Evolutionary conservation across 1,140 invertebrate species (phyloP).

Genomic region (Trachelipus rathkii): DNA sequence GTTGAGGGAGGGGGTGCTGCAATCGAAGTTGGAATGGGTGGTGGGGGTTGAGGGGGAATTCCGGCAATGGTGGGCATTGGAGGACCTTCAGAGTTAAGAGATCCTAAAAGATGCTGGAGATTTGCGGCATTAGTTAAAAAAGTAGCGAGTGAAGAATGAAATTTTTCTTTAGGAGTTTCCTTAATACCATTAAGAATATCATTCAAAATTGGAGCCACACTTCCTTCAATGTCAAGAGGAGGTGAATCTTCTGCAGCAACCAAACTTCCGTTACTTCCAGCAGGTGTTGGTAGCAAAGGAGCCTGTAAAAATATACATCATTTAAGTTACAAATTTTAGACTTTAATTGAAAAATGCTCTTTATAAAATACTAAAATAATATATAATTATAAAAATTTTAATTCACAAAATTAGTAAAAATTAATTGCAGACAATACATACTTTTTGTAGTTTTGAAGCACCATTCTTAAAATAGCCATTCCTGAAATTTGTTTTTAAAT

Average conservation of each 20-base stretch:
- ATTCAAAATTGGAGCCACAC: slow-evolving; percentile 28
- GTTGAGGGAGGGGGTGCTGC: neutral
- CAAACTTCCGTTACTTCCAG: neutral
- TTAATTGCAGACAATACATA: neutral
- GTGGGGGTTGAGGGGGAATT: slow-evolving; percentile 20
- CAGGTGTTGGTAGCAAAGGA: slow-evolving; percentile 35
- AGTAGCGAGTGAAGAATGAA: slow-evolving; percentile 49
- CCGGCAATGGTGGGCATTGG: slow-evolving; percentile 24
- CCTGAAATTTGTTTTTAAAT: neutral
- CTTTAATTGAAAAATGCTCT: neutral
- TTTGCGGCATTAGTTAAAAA: slow-evolving; percentile 50
- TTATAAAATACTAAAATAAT: neutral
- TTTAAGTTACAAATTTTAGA: neutral
- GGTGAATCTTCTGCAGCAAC: slow-evolving; percentile 10
- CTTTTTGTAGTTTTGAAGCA: neutral
- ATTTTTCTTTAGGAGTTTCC: slow-evolving; percentile 42
- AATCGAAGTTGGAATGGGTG: slow-evolving; percentile 8
- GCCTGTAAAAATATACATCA: slow-evolving; percentile 17
- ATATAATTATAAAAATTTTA: neutral
- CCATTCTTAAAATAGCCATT: neutral
- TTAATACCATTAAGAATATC: slow-evolving; percentile 37
- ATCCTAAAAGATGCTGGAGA: slow-evolving; percentile 49
- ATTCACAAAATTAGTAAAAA: neutral
- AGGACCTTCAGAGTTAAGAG: slow-evolving; percentile 38
- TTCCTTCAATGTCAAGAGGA: slow-evolving; percentile 21